A percentile compares a stretch with the other conserved stretches of the same genome.
Evolutionary conservation across 2,113 vertebrate genomes (phyloP).

Genomic region (Promerops cafer): DNA sequence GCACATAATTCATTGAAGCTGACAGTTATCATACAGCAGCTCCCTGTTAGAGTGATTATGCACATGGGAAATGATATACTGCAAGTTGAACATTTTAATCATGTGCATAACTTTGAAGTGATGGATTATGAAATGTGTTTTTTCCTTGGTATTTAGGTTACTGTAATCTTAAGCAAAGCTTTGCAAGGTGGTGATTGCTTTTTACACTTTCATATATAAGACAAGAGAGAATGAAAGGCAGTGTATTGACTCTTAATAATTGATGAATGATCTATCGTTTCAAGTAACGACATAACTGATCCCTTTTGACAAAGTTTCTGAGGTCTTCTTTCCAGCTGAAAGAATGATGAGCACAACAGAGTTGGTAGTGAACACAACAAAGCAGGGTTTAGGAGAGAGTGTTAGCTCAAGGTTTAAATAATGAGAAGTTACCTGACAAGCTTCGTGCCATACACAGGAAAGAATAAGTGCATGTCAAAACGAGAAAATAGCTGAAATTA

Average conservation of each 20-base stretch:
- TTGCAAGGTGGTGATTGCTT: conserved; percentile 36
- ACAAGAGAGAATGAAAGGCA: conserved; percentile 14
- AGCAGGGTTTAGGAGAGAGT: not conserved
- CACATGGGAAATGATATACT: conserved; percentile 40
- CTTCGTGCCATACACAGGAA: not conserved
- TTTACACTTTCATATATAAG: not conserved
- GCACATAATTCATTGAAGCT: conserved; percentile 43
- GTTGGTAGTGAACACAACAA: not conserved
- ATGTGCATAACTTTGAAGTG: conserved; percentile 52
- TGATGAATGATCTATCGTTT: conserved; percentile 30
- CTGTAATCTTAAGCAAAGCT: conserved; percentile 48
- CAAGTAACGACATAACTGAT: not conserved
- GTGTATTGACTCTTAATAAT: conserved; percentile 30
- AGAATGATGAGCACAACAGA: not conserved
- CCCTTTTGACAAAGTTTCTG: not conserved
- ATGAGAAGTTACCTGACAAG: not conserved
- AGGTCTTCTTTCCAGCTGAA: not conserved
- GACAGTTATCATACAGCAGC: conserved; percentile 59
- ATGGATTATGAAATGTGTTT: conserved; percentile 61
- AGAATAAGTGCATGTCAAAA: not conserved
- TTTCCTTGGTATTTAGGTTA: conserved; percentile 50
- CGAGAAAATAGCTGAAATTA: conserved; percentile 14
- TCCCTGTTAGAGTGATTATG: conserved; percentile 44
- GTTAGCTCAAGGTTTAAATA: not conserved
- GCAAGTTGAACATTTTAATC: conserved; percentile 64